These are phyloP conservation scores for Enteromius afrohamiltoni DNA, from an alignment of 2,797 vertebrate genomes.

Conservation along the genomic window DNA sequence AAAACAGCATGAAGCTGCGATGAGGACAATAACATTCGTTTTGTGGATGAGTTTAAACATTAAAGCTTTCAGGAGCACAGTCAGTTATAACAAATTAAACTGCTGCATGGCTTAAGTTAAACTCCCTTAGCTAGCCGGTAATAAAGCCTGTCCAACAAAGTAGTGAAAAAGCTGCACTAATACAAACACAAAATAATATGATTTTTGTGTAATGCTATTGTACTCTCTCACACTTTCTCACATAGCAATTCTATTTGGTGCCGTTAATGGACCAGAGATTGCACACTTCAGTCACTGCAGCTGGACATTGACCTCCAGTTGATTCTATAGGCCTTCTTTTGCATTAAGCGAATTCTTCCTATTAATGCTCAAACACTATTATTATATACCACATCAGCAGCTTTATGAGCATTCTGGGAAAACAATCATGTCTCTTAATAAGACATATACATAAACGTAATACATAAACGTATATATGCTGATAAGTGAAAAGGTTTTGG, in stretches of 20 bases:
- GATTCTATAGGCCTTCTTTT: background rate
- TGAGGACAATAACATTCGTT: slow-evolving; percentile 15
- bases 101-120: background rate
- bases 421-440: slow-evolving; percentile 20
- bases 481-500: background rate
- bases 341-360: background rate
- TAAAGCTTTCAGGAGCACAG: slow-evolving; percentile 10
- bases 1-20: slow-evolving; percentile 5
- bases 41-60: slow-evolving; percentile 19
- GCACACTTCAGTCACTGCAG: background rate
- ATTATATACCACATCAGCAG: slow-evolving; percentile 50
- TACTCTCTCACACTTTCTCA: background rate
- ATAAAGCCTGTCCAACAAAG: background rate
- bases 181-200: background rate
- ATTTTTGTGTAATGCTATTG: background rate
- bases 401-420: slow-evolving; percentile 35
- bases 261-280: background rate
- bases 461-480: slow-evolving; percentile 43
- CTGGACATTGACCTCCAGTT: background rate
- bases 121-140: background rate
- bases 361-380: background rate
- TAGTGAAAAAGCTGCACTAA: background rate
- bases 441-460: too few species aligned
- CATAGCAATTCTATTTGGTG: background rate
- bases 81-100: slow-evolving; percentile 15